Percentiles rank a stretch among this genome's conserved stretches.
Evolutionary conservation across 2,113 vertebrate species (phyloP).

Genomic region (Gobiocypris rarus): DNA sequence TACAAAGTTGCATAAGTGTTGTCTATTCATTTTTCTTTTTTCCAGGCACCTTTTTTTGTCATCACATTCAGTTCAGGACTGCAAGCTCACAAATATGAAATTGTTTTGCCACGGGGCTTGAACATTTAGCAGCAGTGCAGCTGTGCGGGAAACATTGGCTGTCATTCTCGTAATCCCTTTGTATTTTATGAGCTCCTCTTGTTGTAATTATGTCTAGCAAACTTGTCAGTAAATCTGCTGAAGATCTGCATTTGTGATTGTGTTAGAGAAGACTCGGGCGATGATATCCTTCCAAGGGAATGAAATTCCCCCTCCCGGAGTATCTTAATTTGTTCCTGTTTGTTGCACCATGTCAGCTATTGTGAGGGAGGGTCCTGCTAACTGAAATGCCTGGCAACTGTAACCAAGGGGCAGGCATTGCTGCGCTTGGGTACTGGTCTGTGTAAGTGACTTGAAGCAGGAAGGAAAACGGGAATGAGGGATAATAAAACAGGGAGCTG

Average conservation of each 20-base stretch:
- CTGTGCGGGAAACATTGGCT: conserved; percentile 14
- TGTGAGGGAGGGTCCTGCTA: conserved; percentile 77
- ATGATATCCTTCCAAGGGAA: neutral
- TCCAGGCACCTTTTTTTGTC: neutral
- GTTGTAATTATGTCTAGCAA: conserved; percentile 6
- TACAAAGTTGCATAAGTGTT: neutral
- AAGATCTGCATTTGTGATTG: neutral
- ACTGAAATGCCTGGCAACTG: conserved; percentile 82
- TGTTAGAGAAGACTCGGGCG: neutral
- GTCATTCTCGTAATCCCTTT: conserved; percentile 5
- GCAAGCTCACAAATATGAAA: conserved; percentile 19
- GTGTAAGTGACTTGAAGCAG: conserved; percentile 71
- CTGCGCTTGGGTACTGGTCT: conserved; percentile 79
- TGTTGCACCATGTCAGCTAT: conserved; percentile 78
- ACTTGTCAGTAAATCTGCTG: conserved; percentile 27
- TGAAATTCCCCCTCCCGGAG: conserved; percentile 46
- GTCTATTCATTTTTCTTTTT: neutral
- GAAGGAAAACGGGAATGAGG: conserved; percentile 28
- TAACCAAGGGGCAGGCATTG: conserved; percentile 83
- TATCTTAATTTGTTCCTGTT: conserved; percentile 68
- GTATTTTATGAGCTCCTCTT: conserved; percentile 28
- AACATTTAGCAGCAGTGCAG: conserved; percentile 25
- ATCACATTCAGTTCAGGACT: conserved; percentile 19
- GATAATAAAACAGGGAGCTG: conserved; percentile 44
- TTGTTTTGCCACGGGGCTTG: conserved; percentile 6